phyloP scores from a whole-genome alignment of 2,888 invertebrate genomes.

The Erebia ligea region DNA sequence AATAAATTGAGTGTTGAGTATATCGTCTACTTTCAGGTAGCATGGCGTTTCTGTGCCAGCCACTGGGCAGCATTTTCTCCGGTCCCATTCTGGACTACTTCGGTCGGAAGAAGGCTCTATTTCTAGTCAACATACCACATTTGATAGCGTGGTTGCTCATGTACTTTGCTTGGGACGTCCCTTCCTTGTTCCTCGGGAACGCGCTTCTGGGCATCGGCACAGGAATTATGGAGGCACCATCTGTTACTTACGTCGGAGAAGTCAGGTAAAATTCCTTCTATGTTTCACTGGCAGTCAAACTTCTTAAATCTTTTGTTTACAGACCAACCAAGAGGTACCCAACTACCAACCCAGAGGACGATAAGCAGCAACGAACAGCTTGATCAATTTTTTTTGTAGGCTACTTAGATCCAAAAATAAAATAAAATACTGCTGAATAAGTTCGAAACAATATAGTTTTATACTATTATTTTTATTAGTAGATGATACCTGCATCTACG shows the following conservation, averaged over 20 bases:
- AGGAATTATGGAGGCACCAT: conserved; percentile 84
- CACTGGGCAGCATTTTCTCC: conserved; percentile 82
- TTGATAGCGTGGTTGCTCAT: conserved; percentile 82
- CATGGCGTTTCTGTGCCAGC: conserved; percentile 82
- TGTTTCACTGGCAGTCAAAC: too few species aligned
- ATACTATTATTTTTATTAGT: too few species aligned
- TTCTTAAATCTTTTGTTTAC: too few species aligned
- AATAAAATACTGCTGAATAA: too few species aligned
- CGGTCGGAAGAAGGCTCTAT: conserved; percentile 80
- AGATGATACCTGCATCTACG: too few species aligned
- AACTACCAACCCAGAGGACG: too few species aligned
- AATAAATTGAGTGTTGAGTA: not conserved
- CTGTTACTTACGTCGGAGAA: conserved; percentile 85
- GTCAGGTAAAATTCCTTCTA: conserved; percentile 63
- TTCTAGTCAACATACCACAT: conserved; percentile 83
- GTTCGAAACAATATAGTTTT: too few species aligned
- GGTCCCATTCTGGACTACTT: conserved; percentile 81
- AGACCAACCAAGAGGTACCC: too few species aligned
- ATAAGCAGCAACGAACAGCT: too few species aligned
- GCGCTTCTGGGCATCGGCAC: conserved; percentile 82
- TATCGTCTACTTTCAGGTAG: conserved; percentile 67
- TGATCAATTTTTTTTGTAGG: too few species aligned
- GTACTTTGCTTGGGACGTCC: conserved; percentile 75
- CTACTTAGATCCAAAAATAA: too few species aligned
- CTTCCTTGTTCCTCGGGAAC: conserved; percentile 75